Base-by-base conservation (phyloP, 1,140 invertebrate genomes). In the Olivierus martensii region DNA sequence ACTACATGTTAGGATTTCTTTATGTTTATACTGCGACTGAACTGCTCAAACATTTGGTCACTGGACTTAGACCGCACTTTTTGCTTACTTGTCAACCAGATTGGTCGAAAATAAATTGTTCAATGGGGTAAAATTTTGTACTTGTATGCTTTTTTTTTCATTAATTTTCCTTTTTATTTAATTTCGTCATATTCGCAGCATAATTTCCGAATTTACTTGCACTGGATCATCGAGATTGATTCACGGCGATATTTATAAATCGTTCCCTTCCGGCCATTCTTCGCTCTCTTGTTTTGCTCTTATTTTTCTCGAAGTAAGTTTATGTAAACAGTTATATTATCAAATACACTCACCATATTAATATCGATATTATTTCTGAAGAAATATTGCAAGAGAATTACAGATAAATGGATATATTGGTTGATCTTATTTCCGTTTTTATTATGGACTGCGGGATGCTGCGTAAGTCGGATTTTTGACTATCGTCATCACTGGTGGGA, bases 401-500 rank as follows among this genome's bases (percentile, higher is more conserved):
- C 4, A 9, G 9, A 6, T 6, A 28, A 28, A 6, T 9, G 9
- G 4, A 6, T 28, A 9, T 28, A 28, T 28, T 28, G 28, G 28
- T 28, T 28, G 9, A 28, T 28, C 9, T 28, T 28, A 6, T 9
- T 28, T 6, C 9, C 28, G 28, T 28, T 28, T 28, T 9, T 28
- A 4, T 9, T 28, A 28, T 28, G 28, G 28, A 73, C 76, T 2
- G 61, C 78, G 2, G 61, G 77, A 6, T 82, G 81, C 62, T 78
- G 79, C 3, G 75, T 90, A 69, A 83, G 86, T 5, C 75, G 92
- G 21, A 79, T 97, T 19, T 87, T 86, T 1, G 85, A 97, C 73
- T 91, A 96, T 71, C 95, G 95, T 71, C 93, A 98, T 70, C 92
- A 96, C 65, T 94, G 90, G 86, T 89, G 84, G 64, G 84, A 87